These are phyloP conservation scores for Micromys minutus DNA, from an alignment of 2,113 vertebrate genomes.

Conservation along the genomic window DNA sequence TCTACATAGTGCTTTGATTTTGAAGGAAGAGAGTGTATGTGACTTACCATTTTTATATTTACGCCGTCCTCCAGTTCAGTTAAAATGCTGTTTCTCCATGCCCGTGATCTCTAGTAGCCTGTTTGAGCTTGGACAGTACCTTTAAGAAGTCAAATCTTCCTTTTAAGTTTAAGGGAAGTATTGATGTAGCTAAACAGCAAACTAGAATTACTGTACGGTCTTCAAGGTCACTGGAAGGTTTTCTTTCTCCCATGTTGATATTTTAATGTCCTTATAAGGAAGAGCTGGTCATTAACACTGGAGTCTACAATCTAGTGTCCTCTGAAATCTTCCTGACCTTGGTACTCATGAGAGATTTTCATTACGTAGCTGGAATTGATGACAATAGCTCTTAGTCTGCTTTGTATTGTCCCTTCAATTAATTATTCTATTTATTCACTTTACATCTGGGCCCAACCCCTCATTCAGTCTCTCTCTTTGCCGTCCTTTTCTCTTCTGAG, in stretches of 20 bases:
- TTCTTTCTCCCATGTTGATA: slow-evolving; percentile 16
- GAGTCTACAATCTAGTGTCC: neutral
- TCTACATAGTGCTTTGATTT: slow-evolving; percentile 67
- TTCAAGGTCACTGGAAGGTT: slow-evolving; percentile 29
- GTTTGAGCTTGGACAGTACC: slow-evolving; percentile 24
- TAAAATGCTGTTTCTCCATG: slow-evolving; percentile 40
- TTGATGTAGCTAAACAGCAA: neutral
- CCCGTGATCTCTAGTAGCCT: neutral
- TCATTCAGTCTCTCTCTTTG: too few relatives aligned
- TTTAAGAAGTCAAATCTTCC: slow-evolving; percentile 29
- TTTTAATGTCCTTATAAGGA: neutral
- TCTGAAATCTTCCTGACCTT: neutral
- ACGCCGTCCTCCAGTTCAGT: neutral
- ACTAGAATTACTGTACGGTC: neutral
- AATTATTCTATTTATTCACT: too few relatives aligned
- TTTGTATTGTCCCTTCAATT: neutral
- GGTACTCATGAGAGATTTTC: neutral
- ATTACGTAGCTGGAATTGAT: neutral
- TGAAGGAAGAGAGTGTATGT: slow-evolving; percentile 8
- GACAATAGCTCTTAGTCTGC: slow-evolving; percentile 7
- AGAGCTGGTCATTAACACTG: neutral
- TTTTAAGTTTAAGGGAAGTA: neutral
- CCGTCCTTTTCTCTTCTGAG: too few relatives aligned
- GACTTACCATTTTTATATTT: neutral
- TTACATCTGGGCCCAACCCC: too few relatives aligned